These are phyloP conservation scores for Podilymbus podiceps DNA, from an alignment of 2,113 vertebrate genomes.

Conservation along the genomic window DNA sequence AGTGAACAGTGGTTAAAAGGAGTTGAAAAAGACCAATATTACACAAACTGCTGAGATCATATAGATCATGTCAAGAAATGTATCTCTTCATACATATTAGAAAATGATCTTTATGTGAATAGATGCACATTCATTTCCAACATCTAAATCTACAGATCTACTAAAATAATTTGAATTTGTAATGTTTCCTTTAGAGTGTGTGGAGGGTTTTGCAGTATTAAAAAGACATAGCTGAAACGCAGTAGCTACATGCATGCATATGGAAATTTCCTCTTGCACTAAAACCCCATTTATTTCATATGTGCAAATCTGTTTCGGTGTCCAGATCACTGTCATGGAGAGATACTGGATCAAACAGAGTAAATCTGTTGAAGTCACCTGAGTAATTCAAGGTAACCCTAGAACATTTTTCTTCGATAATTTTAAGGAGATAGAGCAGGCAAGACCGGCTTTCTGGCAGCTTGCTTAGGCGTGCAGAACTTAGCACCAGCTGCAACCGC, in stretches of 20 bases:
- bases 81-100: not conserved
- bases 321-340: not conserved
- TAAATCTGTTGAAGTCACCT: not conserved
- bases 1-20: not conserved
- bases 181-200: not conserved
- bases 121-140: not conserved
- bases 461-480: not conserved
- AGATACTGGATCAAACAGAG: not conserved
- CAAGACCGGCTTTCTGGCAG: not conserved
- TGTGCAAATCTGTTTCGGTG: not conserved
- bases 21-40: not conserved
- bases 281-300: not conserved
- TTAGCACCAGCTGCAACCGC: rapidly evolving
- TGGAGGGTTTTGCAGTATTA: not conserved
- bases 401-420: not conserved
- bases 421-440: not conserved
- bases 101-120: not conserved
- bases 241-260: too few relatives aligned
- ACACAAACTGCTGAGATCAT: not conserved
- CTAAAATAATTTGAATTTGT: not conserved
- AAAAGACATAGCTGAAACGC: not conserved
- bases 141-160: not conserved
- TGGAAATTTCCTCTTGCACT: not conserved
- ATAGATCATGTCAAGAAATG: not conserved
- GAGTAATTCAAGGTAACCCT: not conserved